phyloP scores from a whole-genome alignment of 92 coral and sea anemone genomes.

The Micromussa lordhowensis region DNA sequence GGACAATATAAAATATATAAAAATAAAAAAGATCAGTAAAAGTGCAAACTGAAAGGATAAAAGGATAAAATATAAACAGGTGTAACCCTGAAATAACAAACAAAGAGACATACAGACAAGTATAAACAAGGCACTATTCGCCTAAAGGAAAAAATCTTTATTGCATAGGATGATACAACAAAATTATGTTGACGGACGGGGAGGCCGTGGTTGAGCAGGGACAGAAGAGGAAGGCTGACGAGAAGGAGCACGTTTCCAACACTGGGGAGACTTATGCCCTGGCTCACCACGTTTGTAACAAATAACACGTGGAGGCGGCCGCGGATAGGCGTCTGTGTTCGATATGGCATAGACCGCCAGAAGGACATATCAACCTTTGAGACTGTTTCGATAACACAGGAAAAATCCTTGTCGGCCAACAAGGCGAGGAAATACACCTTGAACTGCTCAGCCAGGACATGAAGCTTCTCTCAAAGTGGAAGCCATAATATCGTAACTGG shows the following conservation, averaged over 20 bases:
- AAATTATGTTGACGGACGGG: conserved; percentile 15
- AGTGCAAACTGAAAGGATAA: no score
- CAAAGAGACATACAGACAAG: no score
- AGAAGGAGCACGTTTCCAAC: conserved; percentile 42
- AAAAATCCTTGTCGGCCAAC: conserved; percentile 52
- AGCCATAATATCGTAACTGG: conserved; percentile 57
- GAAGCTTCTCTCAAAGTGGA: conserved; percentile 33
- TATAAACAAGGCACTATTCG: conserved; percentile 22
- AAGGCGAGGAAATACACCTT: conserved; percentile 54
- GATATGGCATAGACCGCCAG: no score
- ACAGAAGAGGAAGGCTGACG: conserved; percentile 26
- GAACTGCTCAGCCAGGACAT: conserved; percentile 32
- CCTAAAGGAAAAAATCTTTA: conserved; percentile 29
- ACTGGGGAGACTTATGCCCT: conserved; percentile 53
- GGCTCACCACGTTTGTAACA: conserved; percentile 50
- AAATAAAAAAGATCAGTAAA: no score
- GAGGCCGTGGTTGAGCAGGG: conserved; percentile 4
- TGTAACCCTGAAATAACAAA: no score
- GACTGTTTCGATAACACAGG: conserved; percentile 14
- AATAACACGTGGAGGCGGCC: not conserved
- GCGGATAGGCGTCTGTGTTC: not conserved
- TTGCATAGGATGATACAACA: conserved; percentile 7
- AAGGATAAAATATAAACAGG: no score
- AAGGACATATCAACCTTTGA: no score
- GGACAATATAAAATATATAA: not conserved